Evolutionary conservation across 2,797 vertebrate genomes (phyloP), one percentile per base, ranked within the genome.

Genomic region (Botia almorhae): DNA sequence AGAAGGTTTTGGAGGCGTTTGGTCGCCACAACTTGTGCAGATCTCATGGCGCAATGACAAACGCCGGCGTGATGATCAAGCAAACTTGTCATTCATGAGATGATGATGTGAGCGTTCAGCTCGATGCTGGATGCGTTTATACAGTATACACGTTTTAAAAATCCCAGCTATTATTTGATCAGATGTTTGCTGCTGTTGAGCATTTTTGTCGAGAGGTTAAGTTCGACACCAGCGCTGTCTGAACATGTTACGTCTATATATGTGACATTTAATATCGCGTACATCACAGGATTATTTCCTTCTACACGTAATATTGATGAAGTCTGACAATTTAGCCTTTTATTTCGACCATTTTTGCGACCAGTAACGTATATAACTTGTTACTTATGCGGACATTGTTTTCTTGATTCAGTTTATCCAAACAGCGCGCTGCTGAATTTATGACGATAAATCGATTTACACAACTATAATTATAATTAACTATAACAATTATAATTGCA

Each of bases 71-170:
- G 53, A 53, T 64, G 64, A 77, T 69, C 65, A 61, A 63, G 56
- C 77, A 71, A 79, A 79, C 77, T 79, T 79, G 19, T 33, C 48
- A 55, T 63, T 55, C 19, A 64, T 14, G 48, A 65, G 63, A 65
- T 43, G 36, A 39, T 10, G 33, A n/a, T n/a, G 29, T 17, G 16
- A 36, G 26, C 11, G 8, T 4, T 60, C 2, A 12, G 56, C n/a
- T 36, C 12, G 68, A 72, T 50, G 50, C 46, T 3, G 19, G 36
- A 14, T 13, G 17, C 23, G 23, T 19, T 50, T 33, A n/a, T 3
- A 46, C 8, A 46, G 43, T 46, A 63, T 21, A 21, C 46, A 36
- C 33, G n/a, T 6, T 36, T 3, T 17, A 61, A 21, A 33, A 16
- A 33, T 13, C 76, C 6, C 13, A 43, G 51, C 12, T 17, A 14